Base-by-base conservation (phyloP, 2,888 invertebrate genomes). In the Chymomyza caudatula region DNA sequence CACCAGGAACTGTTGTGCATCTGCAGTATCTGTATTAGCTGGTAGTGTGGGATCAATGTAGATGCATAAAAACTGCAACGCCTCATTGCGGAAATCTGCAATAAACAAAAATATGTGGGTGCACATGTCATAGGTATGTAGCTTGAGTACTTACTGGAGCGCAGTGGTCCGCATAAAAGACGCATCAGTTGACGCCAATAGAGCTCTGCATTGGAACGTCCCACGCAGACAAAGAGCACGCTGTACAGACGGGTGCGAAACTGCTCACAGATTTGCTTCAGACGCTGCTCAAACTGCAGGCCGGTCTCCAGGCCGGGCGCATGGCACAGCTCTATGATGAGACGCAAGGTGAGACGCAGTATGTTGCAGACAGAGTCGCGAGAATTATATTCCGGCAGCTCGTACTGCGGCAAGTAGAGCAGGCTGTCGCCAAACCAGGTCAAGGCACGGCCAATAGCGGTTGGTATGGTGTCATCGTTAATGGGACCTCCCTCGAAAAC, bases 351-450 rank as follows among this genome's bases (percentile, higher is more conserved):
- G 37, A 69, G 77, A 2, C 89, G 87, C 63, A 91, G 54, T 17
- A 78, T 81, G 65, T 90, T 90, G 69, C 85, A 86, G 1, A 90
- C 85, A 0, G 91, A 91, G 62, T 88, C 88, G 3, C 88, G 81
- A 2, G 89, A 86, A 78, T 91, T 89, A 67, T 88, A 90, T 58
- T 88, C 86, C 15, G 87, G 85, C 8, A 77, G 77, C 65, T 90
- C 90, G 68, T 89, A 89, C 49, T 89, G 90, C 11, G 88, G 88
- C 74, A 90, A 66, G 73, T 81, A 88, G 52, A 86, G 63, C 4
- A 90, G 73, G 63, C 76, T 77, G 19, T 87, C 85, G 49, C 68
- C 78, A 8, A 90, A 78, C 86, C 88, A 88, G n/a, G 78, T 75
- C 58, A 90, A 69, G 1, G 87, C 88, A 17, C 85, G 85, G 37